Conservation (phyloP, 2,797 vertebrate species). For the Fratercula arctica region DNA sequence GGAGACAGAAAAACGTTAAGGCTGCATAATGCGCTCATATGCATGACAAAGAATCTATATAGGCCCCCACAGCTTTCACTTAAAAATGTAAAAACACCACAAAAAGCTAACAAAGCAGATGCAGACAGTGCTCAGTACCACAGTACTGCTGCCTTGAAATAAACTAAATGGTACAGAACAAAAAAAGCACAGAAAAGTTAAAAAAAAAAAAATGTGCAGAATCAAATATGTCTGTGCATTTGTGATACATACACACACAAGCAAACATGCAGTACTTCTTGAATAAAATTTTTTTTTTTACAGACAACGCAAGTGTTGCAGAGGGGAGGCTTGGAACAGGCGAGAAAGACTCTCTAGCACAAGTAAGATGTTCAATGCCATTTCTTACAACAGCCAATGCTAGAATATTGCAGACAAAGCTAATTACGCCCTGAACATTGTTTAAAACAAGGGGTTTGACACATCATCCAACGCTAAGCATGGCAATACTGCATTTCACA, state of each 20-base stretch:
- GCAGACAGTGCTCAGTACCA: neutral
- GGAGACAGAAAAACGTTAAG: neutral
- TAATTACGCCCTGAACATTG: neutral
- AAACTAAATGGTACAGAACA: neutral
- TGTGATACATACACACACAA: neutral
- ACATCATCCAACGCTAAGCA: neutral
- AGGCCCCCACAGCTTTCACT: neutral
- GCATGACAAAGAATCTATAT: neutral
- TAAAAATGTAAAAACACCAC: neutral
- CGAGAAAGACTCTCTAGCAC: neutral
- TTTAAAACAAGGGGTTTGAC: neutral
- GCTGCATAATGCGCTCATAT: neutral
- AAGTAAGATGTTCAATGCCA: neutral
- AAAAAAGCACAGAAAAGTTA: neutral
- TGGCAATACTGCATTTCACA: neutral
- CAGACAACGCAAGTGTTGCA: neutral
- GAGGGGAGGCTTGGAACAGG: fast-evolving
- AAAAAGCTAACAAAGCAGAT: slow-evolving; percentile 1
- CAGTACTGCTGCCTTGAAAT: fast-evolving
- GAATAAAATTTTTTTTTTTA: neutral
- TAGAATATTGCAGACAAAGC: neutral
- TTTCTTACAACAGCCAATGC: neutral
- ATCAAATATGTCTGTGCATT: neutral
- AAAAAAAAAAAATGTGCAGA: neutral
- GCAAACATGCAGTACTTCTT: neutral